phyloP scores from a whole-genome alignment of 2,797 vertebrate genomes.

The Antennarius maculatus region DNA sequence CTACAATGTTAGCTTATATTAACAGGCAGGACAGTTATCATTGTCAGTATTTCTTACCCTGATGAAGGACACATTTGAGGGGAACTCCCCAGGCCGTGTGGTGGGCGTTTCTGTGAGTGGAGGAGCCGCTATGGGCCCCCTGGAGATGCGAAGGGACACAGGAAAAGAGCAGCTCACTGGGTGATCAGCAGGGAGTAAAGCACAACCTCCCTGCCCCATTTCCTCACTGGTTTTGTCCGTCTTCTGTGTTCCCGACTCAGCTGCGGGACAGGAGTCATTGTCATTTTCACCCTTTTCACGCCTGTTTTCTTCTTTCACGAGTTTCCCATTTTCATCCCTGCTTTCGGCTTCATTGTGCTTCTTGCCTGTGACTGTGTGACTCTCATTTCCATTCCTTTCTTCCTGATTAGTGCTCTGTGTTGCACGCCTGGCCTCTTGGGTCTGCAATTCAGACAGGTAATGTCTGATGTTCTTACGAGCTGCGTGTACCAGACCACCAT shows the following conservation, averaged over 20 bases:
- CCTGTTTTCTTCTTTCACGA: conserved; percentile 42
- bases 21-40: conserved; percentile 12
- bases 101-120: conserved; percentile 77
- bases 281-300: conserved; percentile 43
- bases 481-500: conserved; percentile 83
- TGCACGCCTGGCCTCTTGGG: conserved; percentile 71
- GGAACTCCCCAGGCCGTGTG: conserved; percentile 83
- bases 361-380: conserved; percentile 43
- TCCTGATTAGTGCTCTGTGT: conserved; percentile 48
- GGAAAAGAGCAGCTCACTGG: conserved; percentile 80
- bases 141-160: conserved; percentile 85
- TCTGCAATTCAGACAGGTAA: conserved; percentile 87
- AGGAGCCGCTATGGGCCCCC: conserved; percentile 90
- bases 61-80: conserved; percentile 90
- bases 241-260: conserved; percentile 39
- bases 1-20: conserved; percentile 4
- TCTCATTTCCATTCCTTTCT: conserved; percentile 42
- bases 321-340: conserved; percentile 57
- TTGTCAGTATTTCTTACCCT: conserved; percentile 79
- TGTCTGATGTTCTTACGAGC: conserved; percentile 93
- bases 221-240: conserved; percentile 48
- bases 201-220: conserved; percentile 47
- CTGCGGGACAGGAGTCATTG: conserved; percentile 46
- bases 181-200: conserved; percentile 47
- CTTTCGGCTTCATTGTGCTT: conserved; percentile 52